Conservation (phyloP, 2,888 invertebrate genomes). For the Apamea crenata region DNA sequence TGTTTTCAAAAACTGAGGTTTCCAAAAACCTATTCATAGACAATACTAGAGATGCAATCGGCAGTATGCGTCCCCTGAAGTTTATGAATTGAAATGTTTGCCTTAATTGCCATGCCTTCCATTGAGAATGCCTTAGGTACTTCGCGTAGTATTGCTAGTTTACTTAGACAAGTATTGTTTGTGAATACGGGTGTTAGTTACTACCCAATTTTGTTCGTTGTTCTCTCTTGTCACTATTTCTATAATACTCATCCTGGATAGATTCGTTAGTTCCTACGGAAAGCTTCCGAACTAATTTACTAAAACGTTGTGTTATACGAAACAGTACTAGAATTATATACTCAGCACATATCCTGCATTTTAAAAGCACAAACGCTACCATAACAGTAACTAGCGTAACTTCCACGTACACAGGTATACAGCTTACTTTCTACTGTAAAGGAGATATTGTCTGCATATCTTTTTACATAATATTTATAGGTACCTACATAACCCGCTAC, state of each 20-base stretch:
- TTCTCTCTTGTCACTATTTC: background rate
- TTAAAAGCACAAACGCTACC: background rate
- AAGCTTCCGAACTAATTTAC: background rate
- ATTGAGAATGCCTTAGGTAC: background rate
- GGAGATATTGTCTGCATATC: too few relatives aligned
- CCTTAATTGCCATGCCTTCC: too few relatives aligned
- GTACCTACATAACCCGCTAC: too few relatives aligned
- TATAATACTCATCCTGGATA: background rate
- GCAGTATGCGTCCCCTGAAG: background rate
- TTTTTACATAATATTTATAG: too few relatives aligned
- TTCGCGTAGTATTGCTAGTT: background rate
- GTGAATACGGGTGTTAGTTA: background rate
- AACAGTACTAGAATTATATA: slow-evolving; percentile 15
- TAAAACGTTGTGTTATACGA: background rate
- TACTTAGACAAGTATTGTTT: background rate
- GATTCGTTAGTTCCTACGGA: background rate
- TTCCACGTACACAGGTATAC: too few relatives aligned
- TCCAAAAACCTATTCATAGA: background rate
- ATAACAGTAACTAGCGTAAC: background rate
- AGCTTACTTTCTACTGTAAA: too few relatives aligned
- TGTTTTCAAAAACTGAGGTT: background rate
- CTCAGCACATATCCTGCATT: background rate
- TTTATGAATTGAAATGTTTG: background rate
- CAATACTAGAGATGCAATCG: background rate
- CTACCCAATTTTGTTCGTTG: background rate